phyloP scores from a whole-genome alignment of 37 sponge, comb jelly and placozoan species.

The Ephydatia muelleri region DNA sequence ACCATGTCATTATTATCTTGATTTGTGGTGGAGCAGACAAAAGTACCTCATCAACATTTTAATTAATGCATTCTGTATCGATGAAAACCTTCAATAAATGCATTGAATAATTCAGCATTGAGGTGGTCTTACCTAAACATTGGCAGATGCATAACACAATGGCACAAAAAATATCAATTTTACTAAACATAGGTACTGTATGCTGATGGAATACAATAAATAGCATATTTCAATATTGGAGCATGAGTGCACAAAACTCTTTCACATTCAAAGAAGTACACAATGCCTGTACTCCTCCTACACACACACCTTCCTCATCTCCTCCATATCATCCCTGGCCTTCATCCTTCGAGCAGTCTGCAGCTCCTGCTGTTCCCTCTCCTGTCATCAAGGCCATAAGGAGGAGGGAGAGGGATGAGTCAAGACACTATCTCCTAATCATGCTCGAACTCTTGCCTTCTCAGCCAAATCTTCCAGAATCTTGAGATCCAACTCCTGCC shows the following conservation, averaged over 20 bases:
- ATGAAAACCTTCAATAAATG: too few relatives aligned
- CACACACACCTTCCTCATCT: constrained; percentile 85
- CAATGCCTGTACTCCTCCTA: neutral
- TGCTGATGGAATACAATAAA: too few relatives aligned
- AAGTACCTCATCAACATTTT: neutral
- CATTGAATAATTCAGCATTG: too few relatives aligned
- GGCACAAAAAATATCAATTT: too few relatives aligned
- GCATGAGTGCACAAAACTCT: too few relatives aligned
- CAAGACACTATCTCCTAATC: neutral
- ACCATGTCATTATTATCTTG: too few relatives aligned
- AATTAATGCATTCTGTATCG: neutral
- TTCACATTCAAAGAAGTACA: too few relatives aligned
- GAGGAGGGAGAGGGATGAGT: neutral
- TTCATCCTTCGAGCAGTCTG: constrained; percentile 71
- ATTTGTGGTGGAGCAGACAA: neutral
- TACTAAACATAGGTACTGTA: too few relatives aligned
- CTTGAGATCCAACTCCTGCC: constrained; percentile 84
- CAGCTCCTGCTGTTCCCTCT: constrained; percentile 47
- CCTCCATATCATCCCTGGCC: constrained; percentile 81
- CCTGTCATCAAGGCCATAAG: constrained; percentile 34
- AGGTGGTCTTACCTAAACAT: too few relatives aligned
- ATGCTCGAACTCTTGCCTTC: constrained; percentile 9
- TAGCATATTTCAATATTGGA: too few relatives aligned
- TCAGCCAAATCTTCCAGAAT: constrained; percentile 75
- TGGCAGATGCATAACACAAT: too few relatives aligned